A percentile compares a stretch with the other conserved stretches of the same genome.
Evolutionary conservation across 2,113 vertebrate species (phyloP).

Genomic region (Melanotaenia duboulayi): DNA sequence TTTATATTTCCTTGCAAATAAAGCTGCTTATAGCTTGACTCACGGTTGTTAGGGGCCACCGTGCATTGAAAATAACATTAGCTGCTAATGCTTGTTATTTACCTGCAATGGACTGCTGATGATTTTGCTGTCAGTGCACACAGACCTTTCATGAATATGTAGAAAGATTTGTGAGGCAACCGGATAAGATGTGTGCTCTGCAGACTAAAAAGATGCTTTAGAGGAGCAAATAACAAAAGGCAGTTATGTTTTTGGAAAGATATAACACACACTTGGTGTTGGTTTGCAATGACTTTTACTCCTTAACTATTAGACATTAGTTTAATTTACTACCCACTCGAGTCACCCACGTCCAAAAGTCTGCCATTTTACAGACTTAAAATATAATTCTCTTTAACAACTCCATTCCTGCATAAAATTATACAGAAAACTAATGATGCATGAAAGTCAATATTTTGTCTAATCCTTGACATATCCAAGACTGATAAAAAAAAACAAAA

Average conservation of each 20-base stretch:
- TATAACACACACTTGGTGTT: not conserved
- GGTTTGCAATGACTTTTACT: too few relatives aligned
- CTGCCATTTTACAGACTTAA: too few relatives aligned
- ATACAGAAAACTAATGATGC: too few relatives aligned
- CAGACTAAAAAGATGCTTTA: not conserved
- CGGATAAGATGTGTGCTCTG: not conserved
- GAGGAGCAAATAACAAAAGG: not conserved
- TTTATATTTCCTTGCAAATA: not conserved
- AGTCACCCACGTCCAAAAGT: too few relatives aligned
- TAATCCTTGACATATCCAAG: too few relatives aligned
- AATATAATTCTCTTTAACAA: too few relatives aligned
- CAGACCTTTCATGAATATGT: constrained; percentile 26
- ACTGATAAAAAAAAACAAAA: too few relatives aligned
- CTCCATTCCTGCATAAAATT: too few relatives aligned
- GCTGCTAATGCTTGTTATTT: constrained; percentile 13
- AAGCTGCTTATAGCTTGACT: not conserved
- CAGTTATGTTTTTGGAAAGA: not conserved
- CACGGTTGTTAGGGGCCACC: not conserved
- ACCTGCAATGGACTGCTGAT: not conserved
- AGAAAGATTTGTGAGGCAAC: not conserved
- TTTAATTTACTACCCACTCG: too few relatives aligned
- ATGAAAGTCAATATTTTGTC: too few relatives aligned
- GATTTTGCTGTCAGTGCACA: not conserved
- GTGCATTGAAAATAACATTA: not conserved
- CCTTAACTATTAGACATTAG: too few relatives aligned